Percentiles rank a stretch among this genome's conserved stretches.
phyloP scores from a whole-genome alignment of 2,888 invertebrate genomes.

The Caenorhabditis parvicauda region DNA sequence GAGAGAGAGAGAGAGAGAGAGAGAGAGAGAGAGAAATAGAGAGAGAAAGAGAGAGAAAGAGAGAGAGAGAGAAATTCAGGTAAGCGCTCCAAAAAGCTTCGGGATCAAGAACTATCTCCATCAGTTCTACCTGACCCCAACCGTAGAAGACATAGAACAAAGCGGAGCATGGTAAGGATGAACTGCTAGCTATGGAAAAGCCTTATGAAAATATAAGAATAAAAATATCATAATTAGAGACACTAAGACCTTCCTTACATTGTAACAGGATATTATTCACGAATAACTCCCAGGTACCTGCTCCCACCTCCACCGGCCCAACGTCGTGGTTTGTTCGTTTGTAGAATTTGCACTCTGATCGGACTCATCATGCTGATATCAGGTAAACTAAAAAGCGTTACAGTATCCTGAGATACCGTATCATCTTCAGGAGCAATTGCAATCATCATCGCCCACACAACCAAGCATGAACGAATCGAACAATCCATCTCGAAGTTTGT shows the following conservation, averaged over 20 bases:
- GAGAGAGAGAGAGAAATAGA: background rate
- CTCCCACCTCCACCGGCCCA: constrained; percentile 57
- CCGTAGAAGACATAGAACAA: constrained; percentile 51
- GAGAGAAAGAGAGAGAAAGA: background rate
- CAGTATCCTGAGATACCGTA: background rate
- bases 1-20: background rate
- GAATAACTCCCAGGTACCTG: no score
- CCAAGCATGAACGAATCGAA: constrained; percentile 47
- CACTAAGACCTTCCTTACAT: no score
- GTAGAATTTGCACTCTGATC: constrained; percentile 54
- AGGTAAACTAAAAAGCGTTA: no score
- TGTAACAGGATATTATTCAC: no score
- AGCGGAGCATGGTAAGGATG: constrained; percentile 39
- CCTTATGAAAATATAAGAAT: no score
- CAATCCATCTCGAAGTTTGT: constrained; percentile 36
- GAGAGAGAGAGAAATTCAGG: constrained; percentile 16
- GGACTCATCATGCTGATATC: constrained; percentile 55
- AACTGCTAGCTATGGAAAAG: no score
- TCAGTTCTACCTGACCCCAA: constrained; percentile 59
- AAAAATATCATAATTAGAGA: no score
- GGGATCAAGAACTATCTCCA: constrained; percentile 60
- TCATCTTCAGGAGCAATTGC: constrained; percentile 53
- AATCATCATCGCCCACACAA: constrained; percentile 60
- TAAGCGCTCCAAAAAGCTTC: constrained; percentile 44
- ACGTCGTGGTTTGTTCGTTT: constrained; percentile 51